These are phyloP conservation scores for Andrena chrysosceles DNA, from an alignment of 2,888 invertebrate genomes.

Conservation along the genomic window DNA sequence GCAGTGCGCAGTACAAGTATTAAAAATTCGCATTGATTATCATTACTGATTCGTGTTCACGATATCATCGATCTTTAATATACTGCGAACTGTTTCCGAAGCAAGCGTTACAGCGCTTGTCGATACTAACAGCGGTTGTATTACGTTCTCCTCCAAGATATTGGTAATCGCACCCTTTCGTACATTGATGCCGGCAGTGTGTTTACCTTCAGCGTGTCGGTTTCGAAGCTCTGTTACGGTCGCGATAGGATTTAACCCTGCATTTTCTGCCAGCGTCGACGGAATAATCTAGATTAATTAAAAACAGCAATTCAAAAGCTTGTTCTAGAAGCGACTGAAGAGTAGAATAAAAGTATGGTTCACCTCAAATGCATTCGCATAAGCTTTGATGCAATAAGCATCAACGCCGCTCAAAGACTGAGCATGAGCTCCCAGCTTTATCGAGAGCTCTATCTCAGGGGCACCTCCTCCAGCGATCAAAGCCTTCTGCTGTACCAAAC, in stretches of 20 bases:
- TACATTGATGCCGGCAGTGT: constrained; percentile 97
- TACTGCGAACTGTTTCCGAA: constrained; percentile 98
- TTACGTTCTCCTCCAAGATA: constrained; percentile 98
- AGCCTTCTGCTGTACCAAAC: constrained; percentile 96
- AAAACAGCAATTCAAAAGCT: constrained; percentile 24
- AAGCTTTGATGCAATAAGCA: constrained; percentile 97
- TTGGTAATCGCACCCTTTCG: constrained; percentile 98
- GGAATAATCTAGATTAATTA: constrained; percentile 89
- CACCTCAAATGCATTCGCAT: constrained; percentile 96
- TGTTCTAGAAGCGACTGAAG: not conserved
- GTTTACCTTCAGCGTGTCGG: constrained; percentile 95
- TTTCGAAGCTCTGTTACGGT: constrained; percentile 98
- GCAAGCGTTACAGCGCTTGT: constrained; percentile 97
- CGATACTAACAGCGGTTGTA: constrained; percentile 98
- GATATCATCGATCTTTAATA: constrained; percentile 99
- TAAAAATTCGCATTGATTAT: constrained; percentile 6
- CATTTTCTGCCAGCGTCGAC: constrained; percentile 96
- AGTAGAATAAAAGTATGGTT: constrained; percentile 5
- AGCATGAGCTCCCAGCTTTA: constrained; percentile 92
- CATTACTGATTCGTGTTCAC: constrained; percentile 88
- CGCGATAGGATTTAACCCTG: constrained; percentile 96
- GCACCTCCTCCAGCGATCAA: constrained; percentile 98
- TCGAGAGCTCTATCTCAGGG: constrained; percentile 97
- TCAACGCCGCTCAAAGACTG: constrained; percentile 95
- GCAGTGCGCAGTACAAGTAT: constrained; percentile 5